phyloP scores from a whole-genome alignment of 1,140 invertebrate species.

The Drosophila santomea region DNA sequence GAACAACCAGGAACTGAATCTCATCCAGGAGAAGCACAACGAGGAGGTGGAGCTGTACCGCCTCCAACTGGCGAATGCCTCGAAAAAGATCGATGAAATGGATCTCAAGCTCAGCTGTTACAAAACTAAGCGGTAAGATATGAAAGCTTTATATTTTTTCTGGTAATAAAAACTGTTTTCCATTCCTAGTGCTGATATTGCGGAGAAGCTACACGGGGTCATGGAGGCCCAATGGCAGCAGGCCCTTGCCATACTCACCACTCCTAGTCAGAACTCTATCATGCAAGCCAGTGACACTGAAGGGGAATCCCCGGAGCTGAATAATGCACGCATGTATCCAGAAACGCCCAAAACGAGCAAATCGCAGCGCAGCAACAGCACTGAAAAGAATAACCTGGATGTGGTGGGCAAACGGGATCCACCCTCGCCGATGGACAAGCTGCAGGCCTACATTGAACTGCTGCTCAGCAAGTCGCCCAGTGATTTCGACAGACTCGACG shows the following conservation, averaged over 20 bases:
- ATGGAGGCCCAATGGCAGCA: conserved; percentile 93
- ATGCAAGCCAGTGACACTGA: conserved; percentile 52
- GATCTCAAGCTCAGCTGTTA: conserved; percentile 87
- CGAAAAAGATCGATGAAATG: conserved; percentile 88
- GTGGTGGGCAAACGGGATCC: conserved; percentile 59
- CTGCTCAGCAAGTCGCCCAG: conserved; percentile 79
- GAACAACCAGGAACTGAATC: conserved; percentile 89
- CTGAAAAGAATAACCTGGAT: conserved; percentile 74
- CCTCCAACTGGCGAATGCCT: conserved; percentile 88
- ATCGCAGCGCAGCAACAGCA: conserved; percentile 60
- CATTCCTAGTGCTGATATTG: conserved; percentile 86
- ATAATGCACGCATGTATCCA: conserved; percentile 62
- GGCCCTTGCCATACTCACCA: conserved; percentile 89
- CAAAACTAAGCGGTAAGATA: conserved; percentile 84
- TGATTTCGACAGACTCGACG: conserved; percentile 79
- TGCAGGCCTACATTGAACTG: conserved; percentile 83
- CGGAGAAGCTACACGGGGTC: conserved; percentile 90
- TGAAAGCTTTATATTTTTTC: no score
- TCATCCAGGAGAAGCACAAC: conserved; percentile 91
- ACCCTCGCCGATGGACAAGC: conserved; percentile 73
- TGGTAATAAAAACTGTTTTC: not conserved
- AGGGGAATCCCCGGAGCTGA: conserved; percentile 52
- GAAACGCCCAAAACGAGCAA: conserved; percentile 78
- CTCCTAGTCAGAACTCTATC: conserved; percentile 65
- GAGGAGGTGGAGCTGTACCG: conserved; percentile 90